Conservation (phyloP, 2,113 vertebrate species). For the Amphiprion percula region DNA sequence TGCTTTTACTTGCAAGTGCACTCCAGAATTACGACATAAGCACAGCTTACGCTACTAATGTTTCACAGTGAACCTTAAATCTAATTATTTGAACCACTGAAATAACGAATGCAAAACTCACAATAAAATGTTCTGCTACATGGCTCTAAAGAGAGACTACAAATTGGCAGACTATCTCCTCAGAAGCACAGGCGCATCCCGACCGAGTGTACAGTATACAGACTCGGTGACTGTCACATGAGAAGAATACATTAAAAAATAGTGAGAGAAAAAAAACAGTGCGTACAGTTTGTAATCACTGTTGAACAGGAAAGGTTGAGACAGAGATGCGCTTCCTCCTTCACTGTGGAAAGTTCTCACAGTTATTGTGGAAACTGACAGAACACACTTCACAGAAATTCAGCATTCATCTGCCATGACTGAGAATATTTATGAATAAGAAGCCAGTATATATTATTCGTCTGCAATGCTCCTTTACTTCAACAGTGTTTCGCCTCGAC, state of each 20-base stretch:
- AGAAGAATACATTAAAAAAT: constrained; percentile 14
- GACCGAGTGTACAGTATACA: constrained; percentile 1
- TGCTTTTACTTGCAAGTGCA: background rate
- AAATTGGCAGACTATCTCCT: constrained; percentile 34
- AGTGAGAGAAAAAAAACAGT: background rate
- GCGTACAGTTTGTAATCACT: constrained; percentile 24
- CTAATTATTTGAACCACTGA: constrained; percentile 53
- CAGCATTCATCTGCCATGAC: background rate
- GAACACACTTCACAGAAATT: constrained; percentile 22
- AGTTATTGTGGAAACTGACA: constrained; percentile 3
- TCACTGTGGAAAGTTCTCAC: constrained; percentile 10
- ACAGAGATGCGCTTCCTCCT: constrained; percentile 12
- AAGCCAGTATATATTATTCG: constrained; percentile 3
- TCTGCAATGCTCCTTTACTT: constrained; percentile 11
- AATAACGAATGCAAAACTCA: constrained; percentile 44
- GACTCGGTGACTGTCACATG: constrained; percentile 30
- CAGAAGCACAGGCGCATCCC: constrained; percentile 4
- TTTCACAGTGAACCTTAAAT: constrained; percentile 45
- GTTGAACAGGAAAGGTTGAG: constrained; percentile 27
- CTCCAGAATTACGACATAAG: constrained; percentile 24
- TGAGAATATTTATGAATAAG: constrained; percentile 15
- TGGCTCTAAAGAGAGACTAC: constrained; percentile 25
- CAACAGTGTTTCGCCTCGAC: background rate
- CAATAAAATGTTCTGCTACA: constrained; percentile 25
- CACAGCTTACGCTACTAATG: constrained; percentile 20